phyloP scores from a whole-genome alignment of 2,797 vertebrate species.

The Neostethus bicornis region DNA sequence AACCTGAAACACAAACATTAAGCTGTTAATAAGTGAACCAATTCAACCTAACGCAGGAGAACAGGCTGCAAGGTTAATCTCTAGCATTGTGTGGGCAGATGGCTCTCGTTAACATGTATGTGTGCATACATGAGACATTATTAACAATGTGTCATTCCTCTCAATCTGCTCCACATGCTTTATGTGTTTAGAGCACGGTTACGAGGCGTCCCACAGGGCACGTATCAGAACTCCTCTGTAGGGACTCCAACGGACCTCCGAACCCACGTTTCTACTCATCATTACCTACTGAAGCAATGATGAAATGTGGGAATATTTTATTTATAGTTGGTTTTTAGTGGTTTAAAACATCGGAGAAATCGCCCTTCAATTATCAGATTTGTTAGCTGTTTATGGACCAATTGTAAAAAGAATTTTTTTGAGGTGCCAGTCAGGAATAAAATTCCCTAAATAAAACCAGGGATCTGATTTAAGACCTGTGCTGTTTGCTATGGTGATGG shows the following conservation, averaged over 20 bases:
- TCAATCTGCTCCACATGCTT: constrained; percentile 61
- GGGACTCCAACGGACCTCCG: constrained; percentile 25
- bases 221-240: constrained; percentile 56
- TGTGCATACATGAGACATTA: constrained; percentile 27
- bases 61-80: constrained; percentile 73
- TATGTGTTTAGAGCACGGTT: constrained; percentile 66
- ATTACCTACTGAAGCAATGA: constrained; percentile 48
- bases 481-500: too few relatives aligned
- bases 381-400: constrained; percentile 32
- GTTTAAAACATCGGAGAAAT: constrained; percentile 4
- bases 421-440: constrained; percentile 60
- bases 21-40: too few relatives aligned
- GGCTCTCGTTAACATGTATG: constrained; percentile 27
- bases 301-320: constrained; percentile 38
- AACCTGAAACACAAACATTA: constrained; percentile 81
- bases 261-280: constrained; percentile 50
- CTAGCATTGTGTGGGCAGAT: constrained; percentile 55
- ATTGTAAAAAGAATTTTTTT: constrained; percentile 31
- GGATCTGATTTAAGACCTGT: too few relatives aligned
- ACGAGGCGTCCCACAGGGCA: constrained; percentile 54
- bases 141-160: constrained; percentile 69
- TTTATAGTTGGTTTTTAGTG: constrained; percentile 15
- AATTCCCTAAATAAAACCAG: constrained; percentile 47
- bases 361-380: constrained; percentile 17
- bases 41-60: too few relatives aligned